Conservation (phyloP, 2,113 vertebrate species). For the Ginglymostoma cirratum region DNA sequence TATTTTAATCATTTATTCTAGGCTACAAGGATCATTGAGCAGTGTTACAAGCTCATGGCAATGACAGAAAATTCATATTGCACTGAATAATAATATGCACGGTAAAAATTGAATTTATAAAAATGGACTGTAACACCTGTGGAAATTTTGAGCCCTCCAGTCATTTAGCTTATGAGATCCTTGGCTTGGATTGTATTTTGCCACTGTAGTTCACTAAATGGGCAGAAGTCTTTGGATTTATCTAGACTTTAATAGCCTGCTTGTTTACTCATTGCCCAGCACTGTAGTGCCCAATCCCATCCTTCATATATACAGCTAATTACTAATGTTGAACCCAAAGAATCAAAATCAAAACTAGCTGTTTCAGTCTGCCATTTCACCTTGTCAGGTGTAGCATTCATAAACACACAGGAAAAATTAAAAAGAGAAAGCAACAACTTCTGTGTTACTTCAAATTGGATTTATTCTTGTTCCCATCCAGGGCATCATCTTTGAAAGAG, state of each 20-base stretch:
- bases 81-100: background rate
- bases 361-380: background rate
- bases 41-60: background rate
- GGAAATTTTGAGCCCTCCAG: background rate
- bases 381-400: background rate
- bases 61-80: background rate
- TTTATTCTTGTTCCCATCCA: constrained; percentile 34
- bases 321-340: background rate
- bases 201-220: background rate
- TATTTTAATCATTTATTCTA: background rate
- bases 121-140: background rate
- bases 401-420: background rate
- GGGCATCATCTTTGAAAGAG: constrained; percentile 31
- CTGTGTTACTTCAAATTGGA: background rate
- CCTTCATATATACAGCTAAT: background rate
- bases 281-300: background rate
- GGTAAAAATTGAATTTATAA: background rate
- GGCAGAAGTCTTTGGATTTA: constrained; percentile 1
- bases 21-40: background rate
- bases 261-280: background rate
- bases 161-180: background rate
- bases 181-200: background rate
- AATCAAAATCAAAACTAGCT: background rate
- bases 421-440: background rate
- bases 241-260: background rate